Evolutionary conservation across 2,797 vertebrate genomes (phyloP).

Genomic region (Poecilia gillii): DNA sequence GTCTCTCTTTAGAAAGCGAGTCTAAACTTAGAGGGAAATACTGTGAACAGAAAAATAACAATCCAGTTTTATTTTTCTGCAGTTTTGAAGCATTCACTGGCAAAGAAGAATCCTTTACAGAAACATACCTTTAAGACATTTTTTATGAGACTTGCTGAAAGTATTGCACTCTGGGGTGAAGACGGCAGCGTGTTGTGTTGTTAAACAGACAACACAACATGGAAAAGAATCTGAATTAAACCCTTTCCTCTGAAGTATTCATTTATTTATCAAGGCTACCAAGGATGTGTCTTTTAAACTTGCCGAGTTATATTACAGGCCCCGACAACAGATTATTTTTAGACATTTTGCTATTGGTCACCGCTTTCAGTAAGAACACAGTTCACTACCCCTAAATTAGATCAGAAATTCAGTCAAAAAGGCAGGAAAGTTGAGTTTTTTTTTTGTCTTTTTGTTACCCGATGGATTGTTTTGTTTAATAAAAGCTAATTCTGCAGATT

Average conservation of each 20-base stretch:
- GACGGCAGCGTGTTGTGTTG: background rate
- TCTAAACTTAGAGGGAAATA: background rate
- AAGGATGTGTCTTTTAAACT: background rate
- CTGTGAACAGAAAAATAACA: background rate
- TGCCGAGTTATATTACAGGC: background rate
- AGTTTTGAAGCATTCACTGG: background rate
- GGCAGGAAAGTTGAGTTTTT: background rate
- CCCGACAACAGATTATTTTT: background rate
- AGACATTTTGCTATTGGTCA: background rate
- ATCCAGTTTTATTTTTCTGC: background rate
- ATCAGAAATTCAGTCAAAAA: background rate
- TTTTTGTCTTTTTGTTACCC: background rate
- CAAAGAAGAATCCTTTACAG: background rate
- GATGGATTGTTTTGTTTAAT: conserved; percentile 10
- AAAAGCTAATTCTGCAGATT: conserved; percentile 8
- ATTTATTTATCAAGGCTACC: conserved; percentile 1
- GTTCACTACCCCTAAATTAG: background rate
- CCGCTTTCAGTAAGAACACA: background rate
- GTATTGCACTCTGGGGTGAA: background rate
- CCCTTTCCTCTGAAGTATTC: background rate
- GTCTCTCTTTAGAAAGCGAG: background rate
- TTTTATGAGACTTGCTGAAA: background rate
- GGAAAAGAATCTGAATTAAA: background rate
- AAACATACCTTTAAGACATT: background rate
- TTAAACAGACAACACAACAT: background rate